Base-by-base conservation (phyloP, 2,888 invertebrate species). In the Philereme vetulata region DNA sequence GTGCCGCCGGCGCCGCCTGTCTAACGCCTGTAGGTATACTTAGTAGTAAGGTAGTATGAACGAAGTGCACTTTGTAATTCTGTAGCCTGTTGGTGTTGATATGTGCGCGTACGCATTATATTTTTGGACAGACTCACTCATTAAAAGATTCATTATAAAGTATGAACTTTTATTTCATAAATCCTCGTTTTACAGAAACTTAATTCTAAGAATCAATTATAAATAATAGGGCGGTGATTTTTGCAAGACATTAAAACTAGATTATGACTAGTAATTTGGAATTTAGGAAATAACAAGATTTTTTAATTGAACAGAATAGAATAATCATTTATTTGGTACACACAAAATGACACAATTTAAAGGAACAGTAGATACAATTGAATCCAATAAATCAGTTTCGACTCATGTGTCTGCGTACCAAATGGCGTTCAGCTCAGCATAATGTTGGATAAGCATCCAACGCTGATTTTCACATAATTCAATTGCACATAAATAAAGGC, bases 51-150 rank as follows among this genome's bases (percentile, higher is more conserved):
- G 72, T 74, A 74, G 71, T 71, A 67, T 67, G 73, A 74, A 64
- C 72, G 70, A 86, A 85, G 86, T 86, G 86, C 86, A 85, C 86
- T 86, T 85, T 81, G 81, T 79, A 80, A 77, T 73, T 80, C 74
- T 70, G 81, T 87, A 85, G 87, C 79, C 72, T 78, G 85, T 85
- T 85, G 79, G 80, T 84, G 86, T 84, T 86, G 76, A 85, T 86
- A 84, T 84, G 78, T 66, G 64, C 74, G 75, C 74, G 75, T 81
- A 83, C 71, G 86, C 85, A 84, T 86, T 89, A 88, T 91, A 91
- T 91, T 91, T 90, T 91, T 91, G 88, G 87, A 90, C 83, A 80
- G 76, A 85, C 80, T 85, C 88, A 85, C 88, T 78, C 80, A 90
- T 82, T 90, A 89, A 88, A 88, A 85, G 78, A 67, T 78, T 75